These are phyloP conservation scores for Emmelina monodactyla DNA, from an alignment of 2,888 invertebrate genomes.

Conservation along the genomic window DNA sequence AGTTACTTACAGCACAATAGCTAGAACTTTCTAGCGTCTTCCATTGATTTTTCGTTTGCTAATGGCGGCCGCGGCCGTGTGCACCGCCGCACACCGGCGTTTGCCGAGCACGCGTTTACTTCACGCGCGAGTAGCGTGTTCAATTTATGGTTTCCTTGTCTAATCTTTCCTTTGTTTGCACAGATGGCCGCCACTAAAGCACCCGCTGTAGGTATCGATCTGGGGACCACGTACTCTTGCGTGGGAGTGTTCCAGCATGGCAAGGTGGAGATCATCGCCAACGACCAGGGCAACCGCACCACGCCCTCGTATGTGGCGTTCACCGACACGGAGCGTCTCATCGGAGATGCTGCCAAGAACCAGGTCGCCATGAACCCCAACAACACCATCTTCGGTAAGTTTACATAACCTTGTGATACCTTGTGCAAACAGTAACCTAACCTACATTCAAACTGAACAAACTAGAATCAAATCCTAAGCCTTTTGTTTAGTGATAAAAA, in stretches of 20 bases:
- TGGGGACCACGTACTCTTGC: constrained; percentile 95
- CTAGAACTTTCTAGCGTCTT: too few species aligned
- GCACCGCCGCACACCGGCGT: constrained; percentile 8
- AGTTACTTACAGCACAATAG: too few species aligned
- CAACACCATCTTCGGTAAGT: constrained; percentile 85
- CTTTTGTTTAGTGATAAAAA: too few species aligned
- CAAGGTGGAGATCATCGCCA: constrained; percentile 89
- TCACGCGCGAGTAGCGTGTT: background rate
- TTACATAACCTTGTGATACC: too few species aligned
- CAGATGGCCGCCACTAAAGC: constrained; percentile 70
- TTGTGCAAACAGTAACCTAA: too few species aligned
- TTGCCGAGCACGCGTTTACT: constrained; percentile 18
- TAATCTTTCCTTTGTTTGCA: too few species aligned
- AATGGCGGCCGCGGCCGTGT: constrained; percentile 2
- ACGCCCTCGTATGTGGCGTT: constrained; percentile 87
- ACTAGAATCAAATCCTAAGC: too few species aligned
- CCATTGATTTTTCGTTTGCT: background rate
- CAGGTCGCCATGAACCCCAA: constrained; percentile 89
- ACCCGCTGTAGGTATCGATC: constrained; percentile 94
- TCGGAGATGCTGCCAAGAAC: constrained; percentile 85
- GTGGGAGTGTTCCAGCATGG: constrained; percentile 94
- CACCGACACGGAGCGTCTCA: constrained; percentile 83
- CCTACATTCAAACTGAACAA: too few species aligned
- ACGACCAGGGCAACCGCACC: constrained; percentile 90
- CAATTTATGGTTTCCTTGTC: background rate